Conservation (phyloP, 2,113 vertebrate species). For the Hydropotes inermis region DNA sequence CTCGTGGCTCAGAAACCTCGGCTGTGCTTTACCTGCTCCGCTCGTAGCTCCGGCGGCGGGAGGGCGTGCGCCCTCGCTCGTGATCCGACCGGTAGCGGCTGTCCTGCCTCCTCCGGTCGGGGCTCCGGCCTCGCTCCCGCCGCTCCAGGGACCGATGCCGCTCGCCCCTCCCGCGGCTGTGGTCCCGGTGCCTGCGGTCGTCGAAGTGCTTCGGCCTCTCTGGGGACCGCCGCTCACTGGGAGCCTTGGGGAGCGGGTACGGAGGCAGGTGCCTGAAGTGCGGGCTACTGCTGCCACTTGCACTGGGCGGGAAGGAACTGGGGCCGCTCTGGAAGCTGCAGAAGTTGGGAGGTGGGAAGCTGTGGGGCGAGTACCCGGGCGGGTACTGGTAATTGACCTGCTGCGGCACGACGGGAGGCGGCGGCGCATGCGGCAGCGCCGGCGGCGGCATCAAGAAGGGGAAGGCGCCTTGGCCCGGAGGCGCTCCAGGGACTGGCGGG, state of each 20-base stretch:
- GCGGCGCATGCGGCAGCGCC: slow-evolving; percentile 81
- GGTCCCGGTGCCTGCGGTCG: slow-evolving; percentile 88
- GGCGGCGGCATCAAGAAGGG: slow-evolving; percentile 92
- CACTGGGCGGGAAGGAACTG: slow-evolving; percentile 80
- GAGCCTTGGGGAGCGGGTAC: slow-evolving; percentile 86
- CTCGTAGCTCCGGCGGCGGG: slow-evolving; percentile 91
- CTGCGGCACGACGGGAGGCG: slow-evolving; percentile 86
- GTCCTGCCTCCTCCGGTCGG: slow-evolving; percentile 85
- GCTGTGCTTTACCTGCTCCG: slow-evolving; percentile 87
- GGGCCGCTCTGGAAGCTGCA: slow-evolving; percentile 84
- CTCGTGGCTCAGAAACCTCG: accelerated
- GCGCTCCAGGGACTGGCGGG: slow-evolving; percentile 75
- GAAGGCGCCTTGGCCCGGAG: slow-evolving; percentile 86
- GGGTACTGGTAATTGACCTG: slow-evolving; percentile 91
- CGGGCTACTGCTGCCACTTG: slow-evolving; percentile 74
- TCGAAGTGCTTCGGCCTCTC: slow-evolving; percentile 90
- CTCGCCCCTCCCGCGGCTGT: slow-evolving; percentile 83
- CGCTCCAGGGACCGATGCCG: slow-evolving; percentile 88
- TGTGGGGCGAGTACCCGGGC: slow-evolving; percentile 87
- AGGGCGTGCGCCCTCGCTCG: slow-evolving; percentile 85
- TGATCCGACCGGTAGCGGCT: slow-evolving; percentile 88
- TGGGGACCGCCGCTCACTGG: slow-evolving; percentile 84
- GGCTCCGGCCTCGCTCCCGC: slow-evolving; percentile 90
- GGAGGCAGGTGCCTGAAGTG: slow-evolving; percentile 85
- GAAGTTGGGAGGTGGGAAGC: slow-evolving; percentile 86